These are phyloP conservation scores for Aleiodes testaceus DNA, from an alignment of 2,888 invertebrate species.

Conservation along the genomic window DNA sequence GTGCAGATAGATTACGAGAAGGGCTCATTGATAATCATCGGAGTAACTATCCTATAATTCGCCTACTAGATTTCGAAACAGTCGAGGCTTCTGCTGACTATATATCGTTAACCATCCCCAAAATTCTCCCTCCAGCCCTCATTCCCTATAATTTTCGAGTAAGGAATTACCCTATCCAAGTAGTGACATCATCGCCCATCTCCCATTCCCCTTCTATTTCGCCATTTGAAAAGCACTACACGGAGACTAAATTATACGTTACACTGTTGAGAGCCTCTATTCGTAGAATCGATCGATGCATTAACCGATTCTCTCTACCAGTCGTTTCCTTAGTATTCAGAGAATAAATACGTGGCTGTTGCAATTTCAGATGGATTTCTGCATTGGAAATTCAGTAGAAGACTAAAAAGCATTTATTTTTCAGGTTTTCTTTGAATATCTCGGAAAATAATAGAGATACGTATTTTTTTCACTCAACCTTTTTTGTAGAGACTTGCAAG, in stretches of 20 bases:
- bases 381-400: no score
- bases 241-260: slow-evolving; percentile 40
- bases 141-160: slow-evolving; percentile 49
- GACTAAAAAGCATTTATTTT: no score
- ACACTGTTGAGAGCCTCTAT: slow-evolving; percentile 32
- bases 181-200: slow-evolving; percentile 32
- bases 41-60: slow-evolving; percentile 43
- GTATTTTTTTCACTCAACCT: no score
- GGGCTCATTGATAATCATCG: slow-evolving; percentile 26
- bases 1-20: not conserved
- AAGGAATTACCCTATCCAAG: slow-evolving; percentile 48
- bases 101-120: slow-evolving; percentile 34
- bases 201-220: not conserved
- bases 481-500: no score
- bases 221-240: slow-evolving; percentile 10
- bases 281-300: slow-evolving; percentile 41
- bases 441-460: not conserved
- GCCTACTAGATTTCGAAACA: slow-evolving; percentile 27
- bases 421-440: not conserved
- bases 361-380: not conserved
- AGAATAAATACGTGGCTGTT: slow-evolving; percentile 19
- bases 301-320: slow-evolving; percentile 32
- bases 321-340: slow-evolving; percentile 26
- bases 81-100: slow-evolving; percentile 19
- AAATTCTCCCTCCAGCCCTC: not conserved